These are phyloP conservation scores for Eolophus roseicapilla DNA, from an alignment of 2,113 vertebrate genomes.

Conservation along the genomic window DNA sequence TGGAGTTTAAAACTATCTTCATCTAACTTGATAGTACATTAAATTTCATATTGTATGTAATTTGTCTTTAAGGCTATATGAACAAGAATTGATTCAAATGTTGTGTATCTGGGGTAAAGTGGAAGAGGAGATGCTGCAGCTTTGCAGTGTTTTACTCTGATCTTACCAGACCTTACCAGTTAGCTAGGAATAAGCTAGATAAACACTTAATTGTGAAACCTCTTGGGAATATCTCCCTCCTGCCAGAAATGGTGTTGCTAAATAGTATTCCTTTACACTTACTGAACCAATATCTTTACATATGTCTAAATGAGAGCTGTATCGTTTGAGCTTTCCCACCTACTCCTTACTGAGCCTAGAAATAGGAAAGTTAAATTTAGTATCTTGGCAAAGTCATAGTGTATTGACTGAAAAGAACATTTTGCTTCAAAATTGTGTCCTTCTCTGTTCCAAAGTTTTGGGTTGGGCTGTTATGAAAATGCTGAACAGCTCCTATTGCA, in stretches of 20 bases:
- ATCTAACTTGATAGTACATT: not conserved
- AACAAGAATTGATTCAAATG: not conserved
- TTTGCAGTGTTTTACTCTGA: not conserved
- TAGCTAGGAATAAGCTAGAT: not conserved
- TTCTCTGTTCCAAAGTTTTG: not conserved
- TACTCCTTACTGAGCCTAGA: not conserved
- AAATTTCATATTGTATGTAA: not conserved
- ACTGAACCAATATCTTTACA: not conserved
- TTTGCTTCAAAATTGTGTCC: not conserved
- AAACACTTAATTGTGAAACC: not conserved
- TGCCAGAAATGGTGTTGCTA: not conserved
- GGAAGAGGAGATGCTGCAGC: not conserved
- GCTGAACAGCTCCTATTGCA: not conserved
- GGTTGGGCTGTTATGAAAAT: not conserved
- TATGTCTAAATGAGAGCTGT: not conserved
- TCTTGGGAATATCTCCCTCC: not conserved
- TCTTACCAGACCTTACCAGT: not conserved
- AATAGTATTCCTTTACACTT: not conserved
- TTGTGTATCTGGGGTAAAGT: not conserved
- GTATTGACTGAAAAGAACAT: not conserved
- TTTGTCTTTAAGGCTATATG: not conserved
- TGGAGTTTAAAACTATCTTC: not conserved
- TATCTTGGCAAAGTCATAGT: not conserved
- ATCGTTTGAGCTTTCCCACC: not conserved
- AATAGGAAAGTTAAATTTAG: not conserved